Conservation (phyloP, 1,140 invertebrate species). For the Drosophila pseudoobscura region DNA sequence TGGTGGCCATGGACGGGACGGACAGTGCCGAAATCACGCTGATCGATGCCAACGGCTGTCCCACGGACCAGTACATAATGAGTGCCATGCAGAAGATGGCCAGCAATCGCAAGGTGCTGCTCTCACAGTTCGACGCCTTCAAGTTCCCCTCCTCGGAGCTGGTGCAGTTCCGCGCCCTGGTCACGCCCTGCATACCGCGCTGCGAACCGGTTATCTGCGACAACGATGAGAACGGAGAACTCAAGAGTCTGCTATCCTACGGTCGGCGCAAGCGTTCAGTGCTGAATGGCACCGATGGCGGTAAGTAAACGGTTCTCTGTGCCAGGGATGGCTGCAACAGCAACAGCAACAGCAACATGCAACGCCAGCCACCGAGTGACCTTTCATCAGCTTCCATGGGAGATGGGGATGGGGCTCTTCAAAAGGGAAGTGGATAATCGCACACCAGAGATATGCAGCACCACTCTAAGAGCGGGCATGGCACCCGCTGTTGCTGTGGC, state of each 20-base stretch:
- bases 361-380: constrained; percentile 19
- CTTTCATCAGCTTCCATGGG: neutral
- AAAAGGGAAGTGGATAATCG: neutral
- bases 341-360: neutral
- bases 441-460: neutral
- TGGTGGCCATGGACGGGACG: constrained; percentile 96
- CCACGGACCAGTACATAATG: constrained; percentile 97
- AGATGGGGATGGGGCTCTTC: no score
- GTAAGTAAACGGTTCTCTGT: constrained; percentile 66
- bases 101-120: constrained; percentile 88
- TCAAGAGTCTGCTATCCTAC: constrained; percentile 90
- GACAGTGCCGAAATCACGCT: constrained; percentile 96
- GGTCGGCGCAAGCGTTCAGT: constrained; percentile 85
- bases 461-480: neutral
- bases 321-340: constrained; percentile 38
- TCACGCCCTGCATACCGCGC: constrained; percentile 95
- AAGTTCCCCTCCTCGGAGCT: constrained; percentile 97
- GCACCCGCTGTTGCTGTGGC: neutral
- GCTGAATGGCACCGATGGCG: constrained; percentile 73
- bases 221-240: constrained; percentile 90
- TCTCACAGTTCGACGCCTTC: constrained; percentile 97
- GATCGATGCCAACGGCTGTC: constrained; percentile 95
- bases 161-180: constrained; percentile 96
- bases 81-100: constrained; percentile 93
- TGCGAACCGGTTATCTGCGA: constrained; percentile 96